Base-by-base conservation (phyloP, 2,113 vertebrate species). In the Lagopus leucura region DNA sequence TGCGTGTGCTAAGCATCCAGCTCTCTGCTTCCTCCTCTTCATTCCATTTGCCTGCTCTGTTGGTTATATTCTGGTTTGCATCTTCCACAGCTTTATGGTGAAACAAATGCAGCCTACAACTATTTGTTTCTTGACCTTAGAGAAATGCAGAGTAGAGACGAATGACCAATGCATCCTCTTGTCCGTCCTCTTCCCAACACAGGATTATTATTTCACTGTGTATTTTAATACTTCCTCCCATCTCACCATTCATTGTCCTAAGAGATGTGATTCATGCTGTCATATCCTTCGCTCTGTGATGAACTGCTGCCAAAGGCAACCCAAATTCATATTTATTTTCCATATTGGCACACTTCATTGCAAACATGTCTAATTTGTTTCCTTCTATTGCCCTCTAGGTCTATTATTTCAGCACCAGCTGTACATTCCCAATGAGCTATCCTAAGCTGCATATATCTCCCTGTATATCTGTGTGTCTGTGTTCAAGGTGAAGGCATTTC, bases 21-120 rank as follows among this genome's bases (percentile, higher is more conserved):
- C 55, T 87, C 75, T 43, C 65, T 40, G 57, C 24, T 81, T 86
- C 36, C 38, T 78, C 71, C 34, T 82, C 65, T 24, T 22, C 83
- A 61, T n/a, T 47, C 57, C 21, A 65, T 88, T 47, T 74, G 27
- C 47, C 79, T 63, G 5, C 36, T 54, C 28, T 43, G 13, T 52
- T 73, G 90, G 86, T 95, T 58, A 89, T 58, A 14, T 55, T 58
- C 55, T 6, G 1, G 57, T 38, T 60, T 86, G 66, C 63, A 55
- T 55, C 93, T 71, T 16, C 13, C 75, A 43, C 22, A 63, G 70
- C 54, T 92, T 81, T 91, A 88, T 47, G 45, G 82, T 54, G 38
- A 30, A 81, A 92, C 89, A 88, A 95, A 95, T 81, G 66, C 82
- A 81, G 28, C 14, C 36, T 75, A 47, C 54, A 92, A 86, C 30